A percentile compares a stretch with the other conserved stretches of the same genome.
Conservation (phyloP, 2,888 invertebrate genomes). For the Stratiomys singularior region DNA sequence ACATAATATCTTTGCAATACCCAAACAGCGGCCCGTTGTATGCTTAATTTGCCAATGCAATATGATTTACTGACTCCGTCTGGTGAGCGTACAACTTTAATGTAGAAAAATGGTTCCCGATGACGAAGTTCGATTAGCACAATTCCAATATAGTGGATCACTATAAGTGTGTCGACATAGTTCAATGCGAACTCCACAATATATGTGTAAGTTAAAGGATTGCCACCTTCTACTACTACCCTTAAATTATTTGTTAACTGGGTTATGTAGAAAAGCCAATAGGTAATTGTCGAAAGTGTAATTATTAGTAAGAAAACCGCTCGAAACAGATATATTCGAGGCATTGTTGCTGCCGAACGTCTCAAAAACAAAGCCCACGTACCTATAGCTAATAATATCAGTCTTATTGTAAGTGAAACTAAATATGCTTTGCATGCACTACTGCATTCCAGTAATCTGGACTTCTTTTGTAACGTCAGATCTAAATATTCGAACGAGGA, state of each 20-base stretch:
- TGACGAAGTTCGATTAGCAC: constrained; percentile 94
- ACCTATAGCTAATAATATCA: constrained; percentile 87
- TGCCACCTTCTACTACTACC: constrained; percentile 81
- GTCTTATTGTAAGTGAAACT: constrained; percentile 89
- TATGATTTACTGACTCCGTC: constrained; percentile 93
- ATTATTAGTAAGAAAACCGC: constrained; percentile 89
- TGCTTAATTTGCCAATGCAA: constrained; percentile 89
- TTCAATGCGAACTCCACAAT: constrained; percentile 93
- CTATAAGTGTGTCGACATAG: constrained; percentile 91
- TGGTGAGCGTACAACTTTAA: constrained; percentile 92
- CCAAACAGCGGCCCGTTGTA: constrained; percentile 95
- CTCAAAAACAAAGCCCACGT: constrained; percentile 93
- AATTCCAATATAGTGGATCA: constrained; percentile 94
- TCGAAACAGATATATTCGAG: constrained; percentile 90
- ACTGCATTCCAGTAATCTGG: constrained; percentile 81
- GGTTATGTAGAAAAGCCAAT: constrained; percentile 98
- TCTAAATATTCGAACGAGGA: constrained; percentile 74
- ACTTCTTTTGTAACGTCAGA: constrained; percentile 75
- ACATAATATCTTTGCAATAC: constrained; percentile 94
- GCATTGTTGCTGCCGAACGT: constrained; percentile 85
- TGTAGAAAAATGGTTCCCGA: constrained; percentile 87
- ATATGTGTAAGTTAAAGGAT: constrained; percentile 85
- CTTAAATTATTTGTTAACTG: constrained; percentile 85
- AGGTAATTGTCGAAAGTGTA: constrained; percentile 92
- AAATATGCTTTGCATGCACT: constrained; percentile 95